Evolutionary conservation across 2,888 invertebrate genomes (phyloP).

Genomic region (Erebia ligea): DNA sequence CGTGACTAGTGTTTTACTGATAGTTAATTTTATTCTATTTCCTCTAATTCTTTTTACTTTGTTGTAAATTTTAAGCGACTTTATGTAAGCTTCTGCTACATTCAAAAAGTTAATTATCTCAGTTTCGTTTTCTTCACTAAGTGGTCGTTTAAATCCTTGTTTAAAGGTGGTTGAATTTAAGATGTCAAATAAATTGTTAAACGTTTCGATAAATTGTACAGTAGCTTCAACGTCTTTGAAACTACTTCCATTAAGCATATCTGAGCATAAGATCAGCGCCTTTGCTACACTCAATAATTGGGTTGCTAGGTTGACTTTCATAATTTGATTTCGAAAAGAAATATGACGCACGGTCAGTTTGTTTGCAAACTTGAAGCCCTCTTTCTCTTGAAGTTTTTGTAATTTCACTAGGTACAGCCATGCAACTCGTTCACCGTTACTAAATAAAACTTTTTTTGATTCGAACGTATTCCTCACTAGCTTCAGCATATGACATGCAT

Average conservation of each 20-base stretch:
- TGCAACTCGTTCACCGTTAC: slow-evolving; percentile 19
- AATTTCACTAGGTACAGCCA: slow-evolving; percentile 16
- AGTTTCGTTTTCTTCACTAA: slow-evolving; percentile 12
- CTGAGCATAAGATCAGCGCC: slow-evolving; percentile 11
- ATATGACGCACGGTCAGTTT: slow-evolving; percentile 19
- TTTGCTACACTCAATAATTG: slow-evolving; percentile 14
- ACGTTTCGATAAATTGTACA: slow-evolving; percentile 15
- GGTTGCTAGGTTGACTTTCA: not conserved
- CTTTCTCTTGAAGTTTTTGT: slow-evolving; percentile 20
- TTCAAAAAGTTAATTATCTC: slow-evolving; percentile 10
- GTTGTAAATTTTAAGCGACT: slow-evolving; percentile 14
- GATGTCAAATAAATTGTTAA: slow-evolving; percentile 14
- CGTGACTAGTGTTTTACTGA: slow-evolving; percentile 10
- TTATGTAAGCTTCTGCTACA: slow-evolving; percentile 15
- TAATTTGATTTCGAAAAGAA: slow-evolving; percentile 11
- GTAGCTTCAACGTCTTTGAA: slow-evolving; percentile 18
- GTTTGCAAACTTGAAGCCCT: slow-evolving; percentile 20
- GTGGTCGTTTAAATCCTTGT: slow-evolving; percentile 17
- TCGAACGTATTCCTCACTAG: slow-evolving; percentile 21
- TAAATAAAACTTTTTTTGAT: slow-evolving; percentile 20
- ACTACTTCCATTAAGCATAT: slow-evolving; percentile 13
- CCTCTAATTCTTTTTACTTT: slow-evolving; percentile 15
- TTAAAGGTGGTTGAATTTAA: slow-evolving; percentile 11
- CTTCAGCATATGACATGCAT: slow-evolving; percentile 23
- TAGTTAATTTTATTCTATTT: slow-evolving; percentile 10